Conservation (phyloP, 1,140 invertebrate genomes). For the Microplitis demolitor region DNA sequence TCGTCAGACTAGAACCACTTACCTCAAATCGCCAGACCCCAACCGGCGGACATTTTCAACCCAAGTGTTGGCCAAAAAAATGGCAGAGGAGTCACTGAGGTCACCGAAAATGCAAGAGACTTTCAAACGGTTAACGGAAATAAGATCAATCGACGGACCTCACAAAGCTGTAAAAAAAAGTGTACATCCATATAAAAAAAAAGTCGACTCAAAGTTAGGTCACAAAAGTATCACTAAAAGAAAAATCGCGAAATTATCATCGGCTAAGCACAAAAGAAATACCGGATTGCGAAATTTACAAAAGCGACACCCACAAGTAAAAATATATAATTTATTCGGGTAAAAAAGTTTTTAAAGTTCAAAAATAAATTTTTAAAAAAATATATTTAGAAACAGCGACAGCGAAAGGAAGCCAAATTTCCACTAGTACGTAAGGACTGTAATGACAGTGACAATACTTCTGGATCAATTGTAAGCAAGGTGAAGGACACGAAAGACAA, state of each 20-base stretch:
- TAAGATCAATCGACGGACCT: constrained; percentile 3
- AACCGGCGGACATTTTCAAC: neutral
- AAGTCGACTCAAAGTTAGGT: too few species aligned
- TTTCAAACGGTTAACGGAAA: constrained; percentile 34
- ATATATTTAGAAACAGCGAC: too few species aligned
- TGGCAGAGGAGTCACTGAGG: constrained; percentile 36
- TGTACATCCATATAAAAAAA: neutral
- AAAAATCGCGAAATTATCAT: neutral
- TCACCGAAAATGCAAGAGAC: constrained; percentile 38
- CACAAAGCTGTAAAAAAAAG: neutral
- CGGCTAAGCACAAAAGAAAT: too few species aligned
- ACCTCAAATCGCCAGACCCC: constrained; percentile 20
- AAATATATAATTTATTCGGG: too few species aligned
- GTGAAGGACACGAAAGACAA: neutral
- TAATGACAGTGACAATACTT: neutral
- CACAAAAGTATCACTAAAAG: neutral
- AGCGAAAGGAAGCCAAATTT: neutral
- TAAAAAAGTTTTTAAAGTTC: too few species aligned
- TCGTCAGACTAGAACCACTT: constrained; percentile 17
- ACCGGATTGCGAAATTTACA: too few species aligned
- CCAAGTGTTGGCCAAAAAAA: constrained; percentile 34
- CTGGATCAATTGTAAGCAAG: constrained; percentile 1
- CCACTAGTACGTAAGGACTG: too few species aligned
- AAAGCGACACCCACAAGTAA: too few species aligned
- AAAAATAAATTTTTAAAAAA: too few species aligned